These are phyloP conservation scores for Mimumesa dahlbomi DNA, from an alignment of 2,888 invertebrate species.

Conservation along the genomic window DNA sequence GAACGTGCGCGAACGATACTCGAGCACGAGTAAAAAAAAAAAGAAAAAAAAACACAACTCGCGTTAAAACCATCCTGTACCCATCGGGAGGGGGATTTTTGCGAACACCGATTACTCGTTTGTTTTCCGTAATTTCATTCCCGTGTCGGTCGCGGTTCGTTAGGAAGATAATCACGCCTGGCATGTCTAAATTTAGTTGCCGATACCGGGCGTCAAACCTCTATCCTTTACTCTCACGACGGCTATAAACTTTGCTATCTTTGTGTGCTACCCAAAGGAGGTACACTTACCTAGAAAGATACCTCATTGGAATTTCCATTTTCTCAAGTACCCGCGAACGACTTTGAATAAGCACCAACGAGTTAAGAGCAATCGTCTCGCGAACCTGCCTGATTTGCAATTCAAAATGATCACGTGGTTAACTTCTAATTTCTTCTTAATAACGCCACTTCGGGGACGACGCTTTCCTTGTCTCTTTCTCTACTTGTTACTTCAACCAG, in stretches of 20 bases:
- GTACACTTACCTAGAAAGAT: slow-evolving; percentile 60
- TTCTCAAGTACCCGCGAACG: slow-evolving; percentile 56
- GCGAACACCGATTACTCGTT: too few species aligned
- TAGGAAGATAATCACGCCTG: too few species aligned
- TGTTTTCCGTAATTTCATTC: too few species aligned
- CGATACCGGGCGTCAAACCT: not conserved
- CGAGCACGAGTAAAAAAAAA: slow-evolving; percentile 15
- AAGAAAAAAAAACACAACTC: slow-evolving; percentile 16
- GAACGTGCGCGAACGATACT: slow-evolving; percentile 35
- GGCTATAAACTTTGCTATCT: slow-evolving; percentile 54
- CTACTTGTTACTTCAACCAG: too few species aligned
- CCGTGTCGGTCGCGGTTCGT: too few species aligned
- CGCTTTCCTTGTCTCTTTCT: too few species aligned
- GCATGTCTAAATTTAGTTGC: not conserved
- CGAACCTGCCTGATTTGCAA: slow-evolving; percentile 31
- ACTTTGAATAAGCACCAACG: slow-evolving; percentile 42
- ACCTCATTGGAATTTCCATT: slow-evolving; percentile 55
- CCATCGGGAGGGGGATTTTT: too few species aligned
- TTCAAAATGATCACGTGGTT: slow-evolving; percentile 25
- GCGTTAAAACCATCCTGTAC: too few species aligned
- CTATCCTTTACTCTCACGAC: slow-evolving; percentile 56
- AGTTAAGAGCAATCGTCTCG: slow-evolving; percentile 17
- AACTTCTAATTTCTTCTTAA: slow-evolving; percentile 21
- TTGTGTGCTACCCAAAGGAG: slow-evolving; percentile 26
- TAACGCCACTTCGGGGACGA: not conserved